These are phyloP conservation scores for Microcebus griseorufus DNA, from an alignment of 2,113 vertebrate species.

Conservation along the genomic window DNA sequence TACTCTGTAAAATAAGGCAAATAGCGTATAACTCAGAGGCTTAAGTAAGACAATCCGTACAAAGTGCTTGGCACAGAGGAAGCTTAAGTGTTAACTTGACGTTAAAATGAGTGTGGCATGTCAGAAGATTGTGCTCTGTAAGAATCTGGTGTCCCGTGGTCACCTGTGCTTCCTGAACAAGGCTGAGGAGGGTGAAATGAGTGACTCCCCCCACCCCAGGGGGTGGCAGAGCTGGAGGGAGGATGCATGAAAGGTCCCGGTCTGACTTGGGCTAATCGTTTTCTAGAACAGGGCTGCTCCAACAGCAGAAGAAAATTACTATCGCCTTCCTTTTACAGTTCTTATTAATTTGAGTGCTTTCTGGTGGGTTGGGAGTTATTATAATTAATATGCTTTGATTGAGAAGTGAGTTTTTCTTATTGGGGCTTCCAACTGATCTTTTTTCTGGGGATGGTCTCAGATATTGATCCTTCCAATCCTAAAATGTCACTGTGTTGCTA, in stretches of 20 bases:
- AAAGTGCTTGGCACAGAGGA: not conserved
- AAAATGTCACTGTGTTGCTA: not conserved
- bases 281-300: not conserved
- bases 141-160: not conserved
- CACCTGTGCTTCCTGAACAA: not conserved
- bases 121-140: not conserved
- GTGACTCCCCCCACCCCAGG: not conserved
- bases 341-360: conserved; percentile 40
- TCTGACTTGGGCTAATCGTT: not conserved
- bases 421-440: not conserved
- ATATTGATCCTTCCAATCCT: not conserved
- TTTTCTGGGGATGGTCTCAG: not conserved
- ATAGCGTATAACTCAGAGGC: not conserved
- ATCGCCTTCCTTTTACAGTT: not conserved
- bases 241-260: not conserved
- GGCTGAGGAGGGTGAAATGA: not conserved
- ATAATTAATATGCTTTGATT: conserved; percentile 11
- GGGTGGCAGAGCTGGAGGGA: not conserved
- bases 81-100: not conserved
- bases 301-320: not conserved
- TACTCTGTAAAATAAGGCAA: not conserved
- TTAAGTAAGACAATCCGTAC: not conserved
- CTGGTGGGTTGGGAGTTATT: conserved; percentile 44
- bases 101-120: not conserved
- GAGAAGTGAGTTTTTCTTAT: conserved; percentile 51